phyloP scores from a whole-genome alignment of 1,140 invertebrate genomes.

The Sycophaga agraensis region DNA sequence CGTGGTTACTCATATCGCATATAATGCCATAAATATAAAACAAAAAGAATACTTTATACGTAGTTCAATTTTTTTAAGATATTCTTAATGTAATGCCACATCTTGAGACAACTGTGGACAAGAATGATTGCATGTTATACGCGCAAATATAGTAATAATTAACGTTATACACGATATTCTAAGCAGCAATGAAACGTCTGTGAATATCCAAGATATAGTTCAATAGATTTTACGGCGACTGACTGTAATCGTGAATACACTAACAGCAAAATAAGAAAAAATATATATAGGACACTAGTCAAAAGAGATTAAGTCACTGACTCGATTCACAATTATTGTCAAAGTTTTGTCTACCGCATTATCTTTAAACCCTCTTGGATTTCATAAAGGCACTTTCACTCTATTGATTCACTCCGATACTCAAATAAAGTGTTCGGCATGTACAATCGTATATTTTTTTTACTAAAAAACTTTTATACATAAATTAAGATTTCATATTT shows the following conservation, averaged over 20 bases:
- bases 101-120: slow-evolving; percentile 42
- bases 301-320: slow-evolving; percentile 10
- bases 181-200: slow-evolving; percentile 26
- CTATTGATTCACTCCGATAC: slow-evolving; percentile 36
- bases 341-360: background rate
- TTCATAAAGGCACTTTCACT: slow-evolving; percentile 50
- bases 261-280: background rate
- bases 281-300: background rate
- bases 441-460: background rate
- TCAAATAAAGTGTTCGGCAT: slow-evolving; percentile 18
- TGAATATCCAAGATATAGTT: slow-evolving; percentile 28
- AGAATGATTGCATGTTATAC: slow-evolving; percentile 38
- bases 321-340: slow-evolving; percentile 22
- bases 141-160: slow-evolving; percentile 34
- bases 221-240: slow-evolving; percentile 21
- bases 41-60: slow-evolving; percentile 29
- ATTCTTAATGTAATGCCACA: too few relatives aligned
- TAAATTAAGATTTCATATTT: slow-evolving; percentile 14
- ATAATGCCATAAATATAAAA: too few relatives aligned
- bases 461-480: background rate
- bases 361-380: slow-evolving; percentile 35
- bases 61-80: too few relatives aligned
- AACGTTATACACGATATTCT: slow-evolving; percentile 28
- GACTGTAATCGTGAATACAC: slow-evolving; percentile 19
- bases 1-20: background rate